Conservation (phyloP, 2,888 invertebrate species). For the Acronicta aceris region DNA sequence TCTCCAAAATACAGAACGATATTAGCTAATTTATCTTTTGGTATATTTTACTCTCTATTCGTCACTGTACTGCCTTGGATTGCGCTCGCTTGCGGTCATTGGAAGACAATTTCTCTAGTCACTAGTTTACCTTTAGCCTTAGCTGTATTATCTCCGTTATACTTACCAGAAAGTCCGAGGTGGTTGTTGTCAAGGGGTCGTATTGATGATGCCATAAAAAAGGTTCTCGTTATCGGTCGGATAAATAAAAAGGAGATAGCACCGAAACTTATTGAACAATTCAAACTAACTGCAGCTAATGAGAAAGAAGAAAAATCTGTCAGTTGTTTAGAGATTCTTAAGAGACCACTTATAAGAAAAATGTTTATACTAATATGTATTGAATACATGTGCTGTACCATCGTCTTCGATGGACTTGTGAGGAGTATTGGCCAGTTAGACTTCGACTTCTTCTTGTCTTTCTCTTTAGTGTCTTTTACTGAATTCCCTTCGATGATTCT, state of each 20-base stretch:
- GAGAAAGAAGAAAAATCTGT: constrained; percentile 58
- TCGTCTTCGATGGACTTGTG: constrained; percentile 72
- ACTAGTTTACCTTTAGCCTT: constrained; percentile 71
- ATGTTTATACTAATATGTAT: constrained; percentile 68
- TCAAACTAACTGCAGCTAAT: constrained; percentile 58
- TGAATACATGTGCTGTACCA: constrained; percentile 69
- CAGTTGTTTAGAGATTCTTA: constrained; percentile 67
- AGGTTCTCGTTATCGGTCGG: constrained; percentile 68
- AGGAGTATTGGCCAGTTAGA: constrained; percentile 70
- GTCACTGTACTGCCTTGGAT: constrained; percentile 71
- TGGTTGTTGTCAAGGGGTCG: constrained; percentile 75
- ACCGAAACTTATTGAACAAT: constrained; percentile 68
- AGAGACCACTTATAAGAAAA: constrained; percentile 66
- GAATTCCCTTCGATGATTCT: constrained; percentile 73
- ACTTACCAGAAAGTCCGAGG: constrained; percentile 75
- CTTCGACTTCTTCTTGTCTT: constrained; percentile 74
- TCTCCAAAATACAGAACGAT: constrained; percentile 75
- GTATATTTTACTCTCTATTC: constrained; percentile 68
- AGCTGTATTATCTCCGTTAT: constrained; percentile 67
- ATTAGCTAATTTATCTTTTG: constrained; percentile 70
- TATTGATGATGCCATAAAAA: constrained; percentile 70
- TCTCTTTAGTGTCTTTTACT: constrained; percentile 72
- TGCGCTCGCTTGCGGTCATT: constrained; percentile 70
- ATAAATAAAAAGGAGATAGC: constrained; percentile 71
- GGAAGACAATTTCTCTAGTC: constrained; percentile 72